phyloP scores from a whole-genome alignment of 2,113 vertebrate genomes.

The Pongo abelii region DNA sequence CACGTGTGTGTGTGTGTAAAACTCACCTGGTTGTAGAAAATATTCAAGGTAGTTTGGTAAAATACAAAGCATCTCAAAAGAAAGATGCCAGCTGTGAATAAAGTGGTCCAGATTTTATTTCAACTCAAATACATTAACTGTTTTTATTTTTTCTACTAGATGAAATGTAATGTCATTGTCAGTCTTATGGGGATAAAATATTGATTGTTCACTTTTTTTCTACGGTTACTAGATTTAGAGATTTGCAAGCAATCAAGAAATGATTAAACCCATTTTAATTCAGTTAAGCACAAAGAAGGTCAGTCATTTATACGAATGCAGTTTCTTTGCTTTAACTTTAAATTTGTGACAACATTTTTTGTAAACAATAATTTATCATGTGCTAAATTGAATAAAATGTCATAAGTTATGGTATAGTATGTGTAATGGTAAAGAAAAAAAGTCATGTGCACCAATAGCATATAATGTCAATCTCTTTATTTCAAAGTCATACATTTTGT shows the following conservation, averaged over 20 bases:
- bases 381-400: neutral
- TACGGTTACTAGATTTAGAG: constrained; percentile 27
- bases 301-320: neutral
- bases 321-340: neutral
- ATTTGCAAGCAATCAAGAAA: constrained; percentile 44
- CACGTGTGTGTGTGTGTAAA: neutral
- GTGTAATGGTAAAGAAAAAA: neutral
- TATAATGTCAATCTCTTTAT: neutral
- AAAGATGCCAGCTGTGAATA: neutral
- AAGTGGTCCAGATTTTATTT: constrained; percentile 16
- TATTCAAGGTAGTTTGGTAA: neutral
- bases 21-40: neutral
- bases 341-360: neutral
- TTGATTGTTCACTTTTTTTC: neutral
- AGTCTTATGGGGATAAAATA: neutral
- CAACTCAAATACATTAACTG: neutral
- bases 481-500: neutral
- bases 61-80: neutral
- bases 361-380: neutral
- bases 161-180: constrained; percentile 2
- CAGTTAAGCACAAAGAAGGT: neutral
- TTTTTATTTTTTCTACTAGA: neutral
- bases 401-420: neutral
- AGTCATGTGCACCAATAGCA: neutral
- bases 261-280: constrained; percentile 29